These are phyloP conservation scores for Drosophila mulleri DNA, from an alignment of 2,888 invertebrate genomes.

Conservation along the genomic window DNA sequence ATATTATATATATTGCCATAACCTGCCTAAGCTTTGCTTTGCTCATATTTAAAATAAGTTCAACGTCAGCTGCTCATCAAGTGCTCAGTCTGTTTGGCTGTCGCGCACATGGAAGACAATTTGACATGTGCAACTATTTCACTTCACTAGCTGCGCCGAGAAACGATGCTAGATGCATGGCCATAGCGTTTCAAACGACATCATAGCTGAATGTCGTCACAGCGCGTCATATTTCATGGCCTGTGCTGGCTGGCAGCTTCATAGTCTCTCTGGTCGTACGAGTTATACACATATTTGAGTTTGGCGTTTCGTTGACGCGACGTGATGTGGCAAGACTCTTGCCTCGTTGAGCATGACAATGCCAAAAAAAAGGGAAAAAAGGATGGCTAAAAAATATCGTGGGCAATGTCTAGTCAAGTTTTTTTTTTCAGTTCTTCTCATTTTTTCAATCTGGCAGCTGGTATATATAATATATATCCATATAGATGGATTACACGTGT, in stretches of 20 bases:
- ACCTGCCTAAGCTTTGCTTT: neutral
- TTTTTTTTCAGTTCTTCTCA: neutral
- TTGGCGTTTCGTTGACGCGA: constrained; percentile 69
- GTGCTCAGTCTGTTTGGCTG: constrained; percentile 1
- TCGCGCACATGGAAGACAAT: constrained; percentile 17
- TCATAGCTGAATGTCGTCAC: constrained; percentile 59
- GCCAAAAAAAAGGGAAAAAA: constrained; percentile 32
- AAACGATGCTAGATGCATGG: constrained; percentile 9
- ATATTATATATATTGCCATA: neutral
- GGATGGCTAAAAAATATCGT: constrained; percentile 7
- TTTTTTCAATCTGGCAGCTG: constrained; percentile 6
- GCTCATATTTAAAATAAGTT: neutral
- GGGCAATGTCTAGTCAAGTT: constrained; percentile 55
- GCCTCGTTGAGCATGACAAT: constrained; percentile 72
- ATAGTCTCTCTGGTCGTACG: constrained; percentile 30
- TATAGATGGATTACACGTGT: constrained; percentile 72
- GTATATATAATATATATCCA: neutral
- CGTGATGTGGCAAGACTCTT: constrained; percentile 64
- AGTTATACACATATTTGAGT: constrained; percentile 51
- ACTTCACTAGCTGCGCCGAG: constrained; percentile 11
- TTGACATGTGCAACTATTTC: constrained; percentile 48
- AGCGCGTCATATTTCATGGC: constrained; percentile 69
- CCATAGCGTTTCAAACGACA: constrained; percentile 40
- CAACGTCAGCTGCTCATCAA: constrained; percentile 1
- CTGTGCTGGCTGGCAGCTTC: constrained; percentile 27